Conservation (phyloP, 1,140 invertebrate species). For the Araneus ventricosus region DNA sequence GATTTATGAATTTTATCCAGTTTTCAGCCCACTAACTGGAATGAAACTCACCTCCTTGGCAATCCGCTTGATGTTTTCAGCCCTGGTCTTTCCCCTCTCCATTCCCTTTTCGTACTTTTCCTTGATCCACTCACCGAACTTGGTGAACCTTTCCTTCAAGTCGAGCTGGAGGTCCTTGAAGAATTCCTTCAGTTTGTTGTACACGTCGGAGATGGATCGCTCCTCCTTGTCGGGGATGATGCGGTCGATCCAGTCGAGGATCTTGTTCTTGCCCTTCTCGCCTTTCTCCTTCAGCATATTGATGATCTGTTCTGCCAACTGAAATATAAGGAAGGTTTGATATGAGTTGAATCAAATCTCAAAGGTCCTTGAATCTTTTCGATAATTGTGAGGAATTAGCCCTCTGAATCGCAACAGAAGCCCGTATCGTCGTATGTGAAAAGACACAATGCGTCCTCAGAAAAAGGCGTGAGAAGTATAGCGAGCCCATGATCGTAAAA, state of each 20-base stretch:
- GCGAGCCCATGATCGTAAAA: too few species aligned
- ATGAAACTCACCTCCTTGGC: conserved; percentile 17
- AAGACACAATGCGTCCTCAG: too few species aligned
- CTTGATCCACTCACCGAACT: conserved; percentile 73
- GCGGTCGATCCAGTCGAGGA: conserved; percentile 65
- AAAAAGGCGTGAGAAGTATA: too few species aligned
- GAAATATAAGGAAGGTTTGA: background rate
- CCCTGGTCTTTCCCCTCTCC: conserved; percentile 52
- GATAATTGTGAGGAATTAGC: too few species aligned
- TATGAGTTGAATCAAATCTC: background rate
- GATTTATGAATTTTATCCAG: too few species aligned
- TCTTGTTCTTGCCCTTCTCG: conserved; percentile 48
- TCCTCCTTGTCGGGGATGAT: conserved; percentile 40
- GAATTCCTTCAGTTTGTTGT: conserved; percentile 62
- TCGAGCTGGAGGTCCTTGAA: conserved; percentile 67
- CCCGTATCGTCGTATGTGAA: too few species aligned
- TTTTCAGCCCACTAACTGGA: background rate
- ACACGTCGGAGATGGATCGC: conserved; percentile 51
- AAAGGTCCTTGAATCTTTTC: too few species aligned
- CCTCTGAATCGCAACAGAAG: too few species aligned
- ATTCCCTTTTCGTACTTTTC: conserved; percentile 1
- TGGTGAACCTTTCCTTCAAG: conserved; percentile 68
- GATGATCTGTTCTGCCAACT: conserved; percentile 56
- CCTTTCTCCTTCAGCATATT: conserved; percentile 46
- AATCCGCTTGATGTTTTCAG: conserved; percentile 65